Conservation (phyloP, 1,140 invertebrate species). For the Temnothorax nylanderi region DNA sequence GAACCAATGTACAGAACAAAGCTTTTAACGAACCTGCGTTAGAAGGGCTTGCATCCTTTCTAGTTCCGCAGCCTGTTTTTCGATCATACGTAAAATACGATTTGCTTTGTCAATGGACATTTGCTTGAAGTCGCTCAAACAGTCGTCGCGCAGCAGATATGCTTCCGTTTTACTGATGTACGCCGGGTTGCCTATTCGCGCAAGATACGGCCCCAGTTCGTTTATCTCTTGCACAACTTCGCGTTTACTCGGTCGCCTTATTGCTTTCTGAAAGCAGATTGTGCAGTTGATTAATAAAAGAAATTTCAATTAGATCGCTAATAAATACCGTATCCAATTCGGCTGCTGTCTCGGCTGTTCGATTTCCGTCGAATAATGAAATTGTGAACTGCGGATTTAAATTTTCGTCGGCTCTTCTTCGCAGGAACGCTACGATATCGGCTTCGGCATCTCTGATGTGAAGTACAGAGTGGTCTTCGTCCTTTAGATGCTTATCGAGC, state of each 20-base stretch:
- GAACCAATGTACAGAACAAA: neutral
- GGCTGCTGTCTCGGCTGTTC: neutral
- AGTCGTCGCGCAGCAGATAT: constrained; percentile 81
- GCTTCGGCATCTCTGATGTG: constrained; percentile 85
- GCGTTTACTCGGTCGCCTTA: constrained; percentile 63
- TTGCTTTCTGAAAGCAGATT: neutral
- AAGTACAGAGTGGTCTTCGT: constrained; percentile 84
- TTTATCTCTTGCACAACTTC: constrained; percentile 82
- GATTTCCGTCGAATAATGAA: constrained; percentile 84
- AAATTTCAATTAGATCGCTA: neutral
- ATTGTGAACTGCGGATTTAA: constrained; percentile 83
- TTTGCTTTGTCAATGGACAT: constrained; percentile 85
- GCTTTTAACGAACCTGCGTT: constrained; percentile 69
- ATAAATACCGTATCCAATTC: constrained; percentile 20
- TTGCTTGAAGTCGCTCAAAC: constrained; percentile 87
- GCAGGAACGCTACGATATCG: constrained; percentile 83
- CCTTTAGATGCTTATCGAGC: constrained; percentile 84
- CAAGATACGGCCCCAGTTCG: constrained; percentile 87
- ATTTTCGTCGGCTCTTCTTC: constrained; percentile 82
- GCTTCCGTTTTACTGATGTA: constrained; percentile 81
- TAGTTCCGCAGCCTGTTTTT: constrained; percentile 75
- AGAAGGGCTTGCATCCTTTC: constrained; percentile 67
- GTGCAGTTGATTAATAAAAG: neutral
- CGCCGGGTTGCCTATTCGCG: constrained; percentile 83
- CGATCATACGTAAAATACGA: constrained; percentile 85